phyloP scores from a whole-genome alignment of 1,140 invertebrate genomes.

The Zaprionus gabonicus region DNA sequence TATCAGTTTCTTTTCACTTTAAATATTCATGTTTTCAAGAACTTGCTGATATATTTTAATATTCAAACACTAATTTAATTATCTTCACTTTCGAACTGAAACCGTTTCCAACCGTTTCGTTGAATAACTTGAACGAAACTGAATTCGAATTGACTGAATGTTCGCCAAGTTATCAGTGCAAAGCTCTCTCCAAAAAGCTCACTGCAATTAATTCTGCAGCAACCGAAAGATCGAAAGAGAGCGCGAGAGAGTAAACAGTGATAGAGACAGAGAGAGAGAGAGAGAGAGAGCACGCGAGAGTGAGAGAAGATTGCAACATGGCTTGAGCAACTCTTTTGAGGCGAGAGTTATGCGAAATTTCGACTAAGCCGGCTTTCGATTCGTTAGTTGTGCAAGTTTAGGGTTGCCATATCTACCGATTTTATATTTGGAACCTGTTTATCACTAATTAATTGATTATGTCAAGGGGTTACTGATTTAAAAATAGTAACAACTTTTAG shows the following conservation, averaged over 20 bases:
- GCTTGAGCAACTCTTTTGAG: conserved; percentile 25
- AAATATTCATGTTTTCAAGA: background rate
- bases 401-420: background rate
- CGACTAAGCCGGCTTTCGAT: conserved; percentile 48
- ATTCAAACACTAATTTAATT: conserved; percentile 5
- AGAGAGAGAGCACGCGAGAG: conserved; percentile 1
- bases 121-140: conserved; percentile 64
- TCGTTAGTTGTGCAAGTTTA: conserved; percentile 60
- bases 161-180: conserved; percentile 35
- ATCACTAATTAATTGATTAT: too few relatives aligned
- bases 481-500: too few relatives aligned
- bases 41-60: conserved; percentile 14
- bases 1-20: background rate
- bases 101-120: conserved; percentile 56
- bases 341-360: conserved; percentile 63
- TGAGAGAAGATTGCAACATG: conserved; percentile 37
- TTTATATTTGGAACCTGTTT: too few relatives aligned
- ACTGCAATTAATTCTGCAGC: conserved; percentile 26
- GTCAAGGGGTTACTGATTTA: too few relatives aligned
- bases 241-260: background rate
- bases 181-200: conserved; percentile 56
- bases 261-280: too few relatives aligned
- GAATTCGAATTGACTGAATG: conserved; percentile 37
- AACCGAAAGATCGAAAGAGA: conserved; percentile 3
- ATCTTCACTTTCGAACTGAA: conserved; percentile 32